Conservation (phyloP, 2,888 invertebrate species). For the Nomada lathburiana region DNA sequence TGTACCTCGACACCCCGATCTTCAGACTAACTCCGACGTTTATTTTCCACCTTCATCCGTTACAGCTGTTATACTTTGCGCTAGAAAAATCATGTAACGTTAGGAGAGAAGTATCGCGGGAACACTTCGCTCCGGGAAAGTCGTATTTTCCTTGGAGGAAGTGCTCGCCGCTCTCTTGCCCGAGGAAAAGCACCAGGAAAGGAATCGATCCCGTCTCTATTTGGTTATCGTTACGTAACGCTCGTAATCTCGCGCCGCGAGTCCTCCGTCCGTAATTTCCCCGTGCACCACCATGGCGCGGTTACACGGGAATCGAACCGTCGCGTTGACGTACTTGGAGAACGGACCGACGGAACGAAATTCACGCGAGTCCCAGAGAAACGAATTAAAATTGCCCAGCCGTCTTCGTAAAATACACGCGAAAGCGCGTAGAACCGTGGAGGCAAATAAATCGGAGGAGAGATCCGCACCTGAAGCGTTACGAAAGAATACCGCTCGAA, state of each 20-base stretch:
- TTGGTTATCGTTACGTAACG: constrained; percentile 46
- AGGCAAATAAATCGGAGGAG: no score
- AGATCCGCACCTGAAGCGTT: no score
- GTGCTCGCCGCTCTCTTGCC: neutral
- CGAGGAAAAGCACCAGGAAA: neutral
- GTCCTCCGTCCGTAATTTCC: constrained; percentile 46
- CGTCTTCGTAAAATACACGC: no score
- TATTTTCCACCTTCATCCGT: neutral
- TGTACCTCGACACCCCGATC: no score
- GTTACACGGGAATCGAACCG: constrained; percentile 3
- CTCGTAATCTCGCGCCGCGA: constrained; percentile 44
- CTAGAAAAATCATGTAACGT: neutral
- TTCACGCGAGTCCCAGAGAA: no score
- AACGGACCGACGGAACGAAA: neutral
- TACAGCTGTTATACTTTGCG: neutral
- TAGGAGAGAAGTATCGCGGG: neutral
- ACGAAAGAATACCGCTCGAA: no score
- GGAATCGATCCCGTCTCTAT: constrained; percentile 40
- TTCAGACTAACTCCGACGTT: no score
- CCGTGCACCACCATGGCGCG: constrained; percentile 9
- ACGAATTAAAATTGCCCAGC: no score
- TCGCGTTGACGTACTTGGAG: constrained; percentile 7
- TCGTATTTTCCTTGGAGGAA: constrained; percentile 4
- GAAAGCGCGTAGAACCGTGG: no score
- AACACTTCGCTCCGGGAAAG: constrained; percentile 9